Evolutionary conservation across 2,113 vertebrate genomes (phyloP), one percentile per base, ranked within the genome.

Genomic region (Nibea albiflora): DNA sequence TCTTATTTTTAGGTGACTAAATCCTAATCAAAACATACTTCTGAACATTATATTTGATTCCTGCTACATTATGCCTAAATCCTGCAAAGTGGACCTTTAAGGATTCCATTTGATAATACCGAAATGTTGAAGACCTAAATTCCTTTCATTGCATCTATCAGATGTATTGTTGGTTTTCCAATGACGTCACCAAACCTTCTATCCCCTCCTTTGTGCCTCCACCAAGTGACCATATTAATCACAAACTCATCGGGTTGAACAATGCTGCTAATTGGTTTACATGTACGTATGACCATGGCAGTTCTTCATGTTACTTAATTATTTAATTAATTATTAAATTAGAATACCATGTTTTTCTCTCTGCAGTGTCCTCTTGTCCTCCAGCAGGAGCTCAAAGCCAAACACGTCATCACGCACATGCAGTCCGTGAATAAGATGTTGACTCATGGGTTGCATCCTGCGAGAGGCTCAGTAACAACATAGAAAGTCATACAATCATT

Each of bases 361-460:
- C 70, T 7, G 56, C 15, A 0, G 66, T 50, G 1, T 83, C 64
- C 64, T 77, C 62, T 80, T 76, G 71, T 82, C 75, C 68, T 84
- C 54, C 84, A 77, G 78, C 83, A 74, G 80, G 72, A 73, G 68
- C 76, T 75, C 60, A 70, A 26, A 78, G 69, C 72, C 44, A 44
- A 58, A 69, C 62, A 58, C 71, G 69, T 78, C 76, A 88, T 71
- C 26, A 24, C 73, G 69, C 83, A 63, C 16, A 78, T 42, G 56
- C 56, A 67, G 73, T 47, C n/a, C 78, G 39, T 76, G 62, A 84
- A 85, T 87, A 73, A 86, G 81, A 80, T 49, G 64, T 62, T 88
- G 79, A 90, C 76, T 88, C 79, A 83, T 24, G 57, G 26, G 31
- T n/a, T 64, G 35, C 76, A 54, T 58, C 53, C 71, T 84, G 73